Evolutionary conservation across 2,113 vertebrate genomes (phyloP).

Genomic region (Raja brachyura): DNA sequence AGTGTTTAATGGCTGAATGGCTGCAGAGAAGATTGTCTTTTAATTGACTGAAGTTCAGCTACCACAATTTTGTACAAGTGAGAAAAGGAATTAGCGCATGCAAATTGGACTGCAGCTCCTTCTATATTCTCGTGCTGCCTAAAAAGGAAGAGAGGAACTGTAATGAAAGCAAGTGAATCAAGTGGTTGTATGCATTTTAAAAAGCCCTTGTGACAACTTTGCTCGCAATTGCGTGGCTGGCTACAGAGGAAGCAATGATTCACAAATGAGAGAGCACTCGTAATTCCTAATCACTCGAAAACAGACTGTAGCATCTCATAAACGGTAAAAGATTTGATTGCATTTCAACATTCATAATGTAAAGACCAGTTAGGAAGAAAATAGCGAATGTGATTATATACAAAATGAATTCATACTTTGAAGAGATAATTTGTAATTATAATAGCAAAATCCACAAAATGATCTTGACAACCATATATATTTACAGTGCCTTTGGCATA

Average conservation of each 20-base stretch:
- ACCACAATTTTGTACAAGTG: too few relatives aligned
- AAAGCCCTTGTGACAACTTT: neutral
- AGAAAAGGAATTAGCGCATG: neutral
- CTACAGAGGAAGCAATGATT: neutral
- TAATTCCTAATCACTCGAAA: neutral
- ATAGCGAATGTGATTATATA: neutral
- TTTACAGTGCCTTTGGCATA: too few relatives aligned
- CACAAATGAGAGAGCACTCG: neutral
- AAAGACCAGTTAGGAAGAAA: too few relatives aligned
- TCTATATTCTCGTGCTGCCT: neutral
- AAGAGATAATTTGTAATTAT: neutral
- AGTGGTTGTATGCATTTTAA: neutral
- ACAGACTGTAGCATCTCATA: neutral
- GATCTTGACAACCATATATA: neutral
- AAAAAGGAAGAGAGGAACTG: neutral
- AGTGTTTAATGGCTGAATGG: too few relatives aligned
- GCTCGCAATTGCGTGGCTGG: neutral
- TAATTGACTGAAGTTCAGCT: too few relatives aligned
- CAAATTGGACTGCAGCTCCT: neutral
- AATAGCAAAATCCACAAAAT: neutral
- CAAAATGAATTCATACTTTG: neutral
- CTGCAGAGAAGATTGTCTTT: too few relatives aligned
- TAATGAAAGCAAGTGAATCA: neutral
- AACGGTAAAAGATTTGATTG: neutral
- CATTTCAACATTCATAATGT: neutral